phyloP scores from a whole-genome alignment of 2,113 vertebrate genomes.

The Cynopterus brachyotis region DNA sequence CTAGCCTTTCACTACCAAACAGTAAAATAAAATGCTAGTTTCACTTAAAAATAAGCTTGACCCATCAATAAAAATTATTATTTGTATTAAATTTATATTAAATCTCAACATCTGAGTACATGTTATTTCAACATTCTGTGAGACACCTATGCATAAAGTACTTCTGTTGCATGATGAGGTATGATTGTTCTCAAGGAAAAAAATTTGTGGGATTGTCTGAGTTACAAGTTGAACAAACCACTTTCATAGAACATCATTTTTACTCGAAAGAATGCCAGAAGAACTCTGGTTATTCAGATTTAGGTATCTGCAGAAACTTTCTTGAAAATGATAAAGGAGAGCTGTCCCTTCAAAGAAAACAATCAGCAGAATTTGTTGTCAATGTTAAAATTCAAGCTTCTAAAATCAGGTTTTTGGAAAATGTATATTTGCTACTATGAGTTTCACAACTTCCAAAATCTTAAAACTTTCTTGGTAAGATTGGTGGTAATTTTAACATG shows the following conservation, averaged over 20 bases:
- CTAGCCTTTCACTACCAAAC: background rate
- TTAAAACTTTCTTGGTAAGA: conserved; percentile 27
- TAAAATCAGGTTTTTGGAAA: conserved; percentile 58
- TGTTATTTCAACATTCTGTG: background rate
- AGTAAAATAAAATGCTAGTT: background rate
- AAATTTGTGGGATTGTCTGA: background rate
- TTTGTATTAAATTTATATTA: background rate
- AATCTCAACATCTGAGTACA: background rate
- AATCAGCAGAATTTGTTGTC: conserved; percentile 50
- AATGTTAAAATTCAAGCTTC: conserved; percentile 55
- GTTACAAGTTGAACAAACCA: background rate
- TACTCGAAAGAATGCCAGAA: conserved; percentile 31
- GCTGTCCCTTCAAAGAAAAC: conserved; percentile 62
- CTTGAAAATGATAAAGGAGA: conserved; percentile 58
- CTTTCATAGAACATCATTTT: conserved; percentile 28
- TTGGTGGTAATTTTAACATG: conserved; percentile 43
- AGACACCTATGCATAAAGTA: background rate
- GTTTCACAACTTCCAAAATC: conserved; percentile 32
- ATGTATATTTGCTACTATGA: conserved; percentile 42
- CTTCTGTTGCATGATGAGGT: background rate
- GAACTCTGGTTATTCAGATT: conserved; percentile 40
- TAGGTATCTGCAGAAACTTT: conserved; percentile 30
- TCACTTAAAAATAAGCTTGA: background rate
- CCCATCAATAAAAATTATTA: background rate
- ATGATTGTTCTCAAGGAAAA: background rate